Evolutionary conservation across 1,140 invertebrate genomes (phyloP).

Genomic region (Acromyrmex charruanus): DNA sequence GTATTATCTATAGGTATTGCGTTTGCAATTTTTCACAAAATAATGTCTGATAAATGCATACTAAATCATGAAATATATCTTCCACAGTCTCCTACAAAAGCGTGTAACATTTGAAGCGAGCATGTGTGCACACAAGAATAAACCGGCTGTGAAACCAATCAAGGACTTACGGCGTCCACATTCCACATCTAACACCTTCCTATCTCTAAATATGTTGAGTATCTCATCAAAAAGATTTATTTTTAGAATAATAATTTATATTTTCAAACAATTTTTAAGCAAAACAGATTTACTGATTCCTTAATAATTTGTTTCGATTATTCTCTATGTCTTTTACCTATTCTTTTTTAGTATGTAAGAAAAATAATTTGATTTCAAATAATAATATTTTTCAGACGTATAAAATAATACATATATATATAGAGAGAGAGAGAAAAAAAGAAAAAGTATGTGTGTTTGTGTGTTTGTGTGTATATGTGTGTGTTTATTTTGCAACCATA

Average conservation of each 20-base stretch:
- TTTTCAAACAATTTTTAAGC: conserved; percentile 2
- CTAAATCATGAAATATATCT: neutral
- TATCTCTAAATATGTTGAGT: conserved; percentile 80
- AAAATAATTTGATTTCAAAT: neutral
- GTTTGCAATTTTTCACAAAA: neutral
- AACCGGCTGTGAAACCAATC: conserved; percentile 81
- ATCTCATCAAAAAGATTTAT: neutral
- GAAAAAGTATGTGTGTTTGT: neutral
- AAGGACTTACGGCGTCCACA: conserved; percentile 83
- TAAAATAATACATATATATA: conserved; percentile 70
- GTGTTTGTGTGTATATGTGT: neutral
- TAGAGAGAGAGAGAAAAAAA: conserved; percentile 55
- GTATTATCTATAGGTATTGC: neutral
- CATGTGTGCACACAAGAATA: conserved; percentile 66
- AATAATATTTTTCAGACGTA: conserved; percentile 31
- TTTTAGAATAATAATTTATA: neutral
- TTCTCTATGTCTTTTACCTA: neutral
- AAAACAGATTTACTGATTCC: neutral
- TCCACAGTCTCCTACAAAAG: neutral
- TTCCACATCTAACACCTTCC: conserved; percentile 81
- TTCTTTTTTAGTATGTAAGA: neutral
- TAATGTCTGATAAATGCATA: neutral
- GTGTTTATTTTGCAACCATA: conserved; percentile 59
- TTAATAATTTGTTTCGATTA: neutral
- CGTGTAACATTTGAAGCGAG: conserved; percentile 29